Conservation (phyloP, 2,113 vertebrate species). For the Arenaria interpres region DNA sequence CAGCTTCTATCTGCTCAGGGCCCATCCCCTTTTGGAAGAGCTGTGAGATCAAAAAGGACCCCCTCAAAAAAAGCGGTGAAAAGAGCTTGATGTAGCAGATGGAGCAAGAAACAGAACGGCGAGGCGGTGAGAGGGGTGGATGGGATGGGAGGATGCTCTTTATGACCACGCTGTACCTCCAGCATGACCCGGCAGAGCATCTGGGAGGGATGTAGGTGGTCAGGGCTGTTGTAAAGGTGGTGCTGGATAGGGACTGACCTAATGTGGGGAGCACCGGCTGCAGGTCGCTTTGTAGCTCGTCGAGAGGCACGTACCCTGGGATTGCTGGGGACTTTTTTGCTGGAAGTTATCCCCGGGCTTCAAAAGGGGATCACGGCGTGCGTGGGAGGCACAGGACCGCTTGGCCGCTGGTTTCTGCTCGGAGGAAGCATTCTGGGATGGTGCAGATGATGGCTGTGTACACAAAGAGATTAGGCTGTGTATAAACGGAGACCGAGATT, state of each 20-base stretch:
- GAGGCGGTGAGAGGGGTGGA: rapidly evolving
- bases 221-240: rapidly evolving
- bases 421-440: neutral
- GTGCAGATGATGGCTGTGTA: neutral
- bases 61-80: neutral
- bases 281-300: neutral
- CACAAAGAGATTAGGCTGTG: neutral
- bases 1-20: neutral
- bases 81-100: neutral
- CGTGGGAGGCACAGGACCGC: neutral
- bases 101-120: rapidly evolving
- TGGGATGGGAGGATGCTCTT: neutral
- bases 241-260: neutral
- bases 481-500: neutral
- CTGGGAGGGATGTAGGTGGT: rapidly evolving
- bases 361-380: rapidly evolving
- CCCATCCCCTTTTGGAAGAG: neutral
- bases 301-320: rapidly evolving
- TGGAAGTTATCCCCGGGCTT: neutral
- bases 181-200: neutral
- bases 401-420: neutral
- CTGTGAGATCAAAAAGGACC: neutral
- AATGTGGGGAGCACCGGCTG: neutral
- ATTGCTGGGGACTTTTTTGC: neutral
- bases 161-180: neutral